Evolutionary conservation across 2,888 invertebrate species (phyloP), one percentile per base, ranked within the genome.

Genomic region (Phengaris arion): DNA sequence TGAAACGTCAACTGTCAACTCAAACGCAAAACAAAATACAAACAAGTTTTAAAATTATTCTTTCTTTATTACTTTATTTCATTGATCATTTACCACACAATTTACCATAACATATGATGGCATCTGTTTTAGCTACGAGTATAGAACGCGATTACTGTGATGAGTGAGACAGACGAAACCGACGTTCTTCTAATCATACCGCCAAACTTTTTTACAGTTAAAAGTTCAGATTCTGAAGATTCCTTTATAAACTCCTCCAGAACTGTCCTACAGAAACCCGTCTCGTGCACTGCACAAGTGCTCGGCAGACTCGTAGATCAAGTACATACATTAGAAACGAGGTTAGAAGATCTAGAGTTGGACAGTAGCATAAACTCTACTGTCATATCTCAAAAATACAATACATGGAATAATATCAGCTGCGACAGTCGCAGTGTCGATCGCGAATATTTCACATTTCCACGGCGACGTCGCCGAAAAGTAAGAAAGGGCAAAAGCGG

Each of bases 131-230:
- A 75, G 69, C 74, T 74, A 75, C 77, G 64, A 55, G 69, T 78
- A 78, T 77, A 78, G 74, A 51, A 76, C 79, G 78, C 77, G 82
- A 76, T 80, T 79, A 81, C 80, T 90, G 93, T 89, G 83, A 94
- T 94, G 94, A 94, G 93, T 93, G 94, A 94, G 79, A 94, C 94
- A 79, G 97, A 97, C 94, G 97, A 97, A 90, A 97, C 97, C 6
- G 97, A 97, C 89, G 95, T 97, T 83, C 94, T 97, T 79, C 89
- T 97, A 82, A 88, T 96, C 81, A 96, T 97, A 85, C 97, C 97
- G 78, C 97, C 97, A 13, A 95, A 97, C 87, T 95, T 96, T 83
- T 96, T 96, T 84, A 85, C 94, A 51, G 94, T 96, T n/a, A 91
- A 94, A 79, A 94, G 94, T 74, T 93, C 94, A n/a, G 95, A 94